These are phyloP conservation scores for Megaustenia siamemsis DNA, from an alignment of 2,888 invertebrate species.

Conservation along the genomic window DNA sequence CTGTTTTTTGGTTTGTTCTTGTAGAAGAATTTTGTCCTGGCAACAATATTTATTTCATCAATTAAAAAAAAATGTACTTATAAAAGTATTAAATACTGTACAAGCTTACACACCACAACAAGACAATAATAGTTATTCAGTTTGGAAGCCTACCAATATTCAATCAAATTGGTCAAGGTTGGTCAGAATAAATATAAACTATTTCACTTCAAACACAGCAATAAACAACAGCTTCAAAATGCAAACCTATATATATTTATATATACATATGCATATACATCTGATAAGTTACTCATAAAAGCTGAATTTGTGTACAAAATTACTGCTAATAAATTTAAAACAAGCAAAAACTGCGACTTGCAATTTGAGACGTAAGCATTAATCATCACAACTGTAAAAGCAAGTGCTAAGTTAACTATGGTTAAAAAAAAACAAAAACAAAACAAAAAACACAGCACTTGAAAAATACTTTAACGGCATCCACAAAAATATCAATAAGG, in stretches of 20 bases:
- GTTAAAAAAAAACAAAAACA: too few species aligned
- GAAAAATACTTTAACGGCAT: too few species aligned
- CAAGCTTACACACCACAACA: background rate
- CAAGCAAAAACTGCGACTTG: too few species aligned
- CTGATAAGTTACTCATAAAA: too few species aligned
- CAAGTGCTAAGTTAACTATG: too few species aligned
- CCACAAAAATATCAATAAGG: too few species aligned
- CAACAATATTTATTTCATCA: background rate
- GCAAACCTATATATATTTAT: background rate
- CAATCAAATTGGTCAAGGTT: constrained; percentile 5
- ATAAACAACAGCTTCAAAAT: background rate
- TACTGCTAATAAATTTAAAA: too few species aligned
- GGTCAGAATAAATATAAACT: constrained; percentile 16
- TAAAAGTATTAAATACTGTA: background rate
- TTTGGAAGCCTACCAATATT: background rate
- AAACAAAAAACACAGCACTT: too few species aligned
- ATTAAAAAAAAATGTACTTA: background rate
- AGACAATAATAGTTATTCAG: background rate
- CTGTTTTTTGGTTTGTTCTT: background rate
- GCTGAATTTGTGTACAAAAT: background rate
- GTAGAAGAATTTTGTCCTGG: background rate
- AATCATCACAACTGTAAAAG: too few species aligned
- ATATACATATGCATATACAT: too few species aligned
- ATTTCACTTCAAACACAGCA: constrained; percentile 3
- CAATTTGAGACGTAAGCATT: too few species aligned